Evolutionary conservation across 2,797 vertebrate genomes (phyloP).

Genomic region (Thunnus albacares): DNA sequence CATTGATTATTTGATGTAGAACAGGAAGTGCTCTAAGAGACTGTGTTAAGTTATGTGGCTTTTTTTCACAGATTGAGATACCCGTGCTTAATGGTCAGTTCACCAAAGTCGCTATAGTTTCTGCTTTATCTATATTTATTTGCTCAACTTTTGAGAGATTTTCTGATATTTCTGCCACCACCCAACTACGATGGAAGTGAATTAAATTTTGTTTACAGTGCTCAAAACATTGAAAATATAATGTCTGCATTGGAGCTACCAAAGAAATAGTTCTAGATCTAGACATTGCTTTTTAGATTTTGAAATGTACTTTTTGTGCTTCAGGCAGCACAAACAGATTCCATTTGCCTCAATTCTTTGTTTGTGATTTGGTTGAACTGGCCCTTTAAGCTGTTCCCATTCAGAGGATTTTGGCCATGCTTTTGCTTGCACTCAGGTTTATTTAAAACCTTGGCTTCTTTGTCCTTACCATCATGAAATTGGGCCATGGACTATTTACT

Average conservation of each 20-base stretch:
- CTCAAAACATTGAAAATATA: not conserved
- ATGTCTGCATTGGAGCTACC: not conserved
- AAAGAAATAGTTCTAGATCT: not conserved
- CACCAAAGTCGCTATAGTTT: not conserved
- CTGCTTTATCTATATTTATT: not conserved
- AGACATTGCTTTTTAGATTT: not conserved
- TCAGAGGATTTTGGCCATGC: slow-evolving; percentile 3
- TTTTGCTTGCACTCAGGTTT: slow-evolving; percentile 20
- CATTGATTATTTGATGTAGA: not conserved
- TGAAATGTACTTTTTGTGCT: not conserved
- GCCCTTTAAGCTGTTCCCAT: slow-evolving; percentile 19
- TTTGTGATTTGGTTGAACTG: slow-evolving; percentile 14
- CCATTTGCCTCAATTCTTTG: not conserved
- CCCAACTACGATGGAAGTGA: too few relatives aligned
- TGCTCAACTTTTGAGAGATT: not conserved
- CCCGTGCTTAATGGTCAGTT: not conserved
- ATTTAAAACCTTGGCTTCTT: slow-evolving; percentile 35
- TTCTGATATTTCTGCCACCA: not conserved
- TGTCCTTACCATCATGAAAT: slow-evolving; percentile 16
- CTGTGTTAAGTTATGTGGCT: not conserved
- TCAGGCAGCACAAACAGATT: not conserved
- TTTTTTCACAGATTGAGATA: not conserved
- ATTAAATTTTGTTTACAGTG: not conserved
- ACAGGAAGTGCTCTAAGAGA: not conserved
- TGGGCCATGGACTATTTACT: slow-evolving; percentile 19